Base-by-base conservation (phyloP, 2,888 invertebrate species). In the Lasioglossum malachurum region DNA sequence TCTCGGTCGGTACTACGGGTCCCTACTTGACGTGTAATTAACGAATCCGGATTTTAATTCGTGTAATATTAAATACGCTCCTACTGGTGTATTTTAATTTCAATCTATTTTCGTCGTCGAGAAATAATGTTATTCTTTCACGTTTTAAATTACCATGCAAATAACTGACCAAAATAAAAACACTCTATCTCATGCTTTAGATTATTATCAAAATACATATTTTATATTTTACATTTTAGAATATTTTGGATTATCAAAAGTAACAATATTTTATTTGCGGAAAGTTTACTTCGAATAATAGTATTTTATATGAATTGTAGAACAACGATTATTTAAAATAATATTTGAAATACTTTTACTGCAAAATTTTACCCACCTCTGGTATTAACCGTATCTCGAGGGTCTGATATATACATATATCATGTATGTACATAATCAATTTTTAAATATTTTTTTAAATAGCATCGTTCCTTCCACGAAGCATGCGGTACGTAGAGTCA, bases 381-480 rank as follows among this genome's bases (percentile, higher is more conserved):
- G 49, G n/a, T 73, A 44, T 71, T 23, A 27, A 35, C 27, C 19
- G 7, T 49, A 80, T 69, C 27, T 80, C n/a, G n/a, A 31, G 4
- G 1, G 16, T 69, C 27, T 71, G 60, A 80, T 83, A 49, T 44
- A 14, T 27, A 53, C 8, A 5, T 16, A 5, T 16, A 46, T 46
- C 16, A 46, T 16, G 0, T 44, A 27, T 64, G 7, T 31, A 8
- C 8, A 72, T 73, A 76, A 80, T 84, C 77, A 77, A 69, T 75
- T 82, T 84, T 84, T 82, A 74, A 81, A 84, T 82, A 77, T 84
- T 84, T 84, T 84, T 84, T 84, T 84, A 84, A 84, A 81, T 77
- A 76, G 73, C 31, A 76, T 31, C 77, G 16, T 31, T 57, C 69
- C 8, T 10, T 78, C 44, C 77, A 71, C 49, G 53, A n/a, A 81